These are phyloP conservation scores for Hoplodrina blanda DNA, from an alignment of 2,888 invertebrate genomes.

Conservation along the genomic window DNA sequence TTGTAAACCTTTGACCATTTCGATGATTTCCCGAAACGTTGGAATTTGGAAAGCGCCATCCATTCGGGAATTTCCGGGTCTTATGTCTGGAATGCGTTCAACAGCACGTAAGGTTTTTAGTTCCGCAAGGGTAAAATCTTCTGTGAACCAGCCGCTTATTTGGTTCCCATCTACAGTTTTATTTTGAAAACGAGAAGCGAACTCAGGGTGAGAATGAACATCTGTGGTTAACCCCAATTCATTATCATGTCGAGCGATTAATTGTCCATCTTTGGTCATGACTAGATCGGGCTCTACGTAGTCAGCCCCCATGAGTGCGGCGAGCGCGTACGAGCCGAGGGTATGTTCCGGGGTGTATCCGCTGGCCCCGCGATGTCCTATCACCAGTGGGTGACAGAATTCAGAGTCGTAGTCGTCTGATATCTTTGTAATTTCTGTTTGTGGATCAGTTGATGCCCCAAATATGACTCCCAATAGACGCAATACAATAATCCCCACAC, in stretches of 20 bases:
- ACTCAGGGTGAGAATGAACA: slow-evolving; percentile 77
- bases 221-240: slow-evolving; percentile 81
- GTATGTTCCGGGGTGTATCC: slow-evolving; percentile 88
- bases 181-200: slow-evolving; percentile 75
- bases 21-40: slow-evolving; percentile 84
- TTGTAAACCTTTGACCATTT: slow-evolving; percentile 80
- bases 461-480: slow-evolving; percentile 15
- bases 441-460: slow-evolving; percentile 1
- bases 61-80: slow-evolving; percentile 84
- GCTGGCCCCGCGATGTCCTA: slow-evolving; percentile 85
- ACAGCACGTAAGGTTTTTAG: slow-evolving; percentile 80
- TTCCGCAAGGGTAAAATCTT: slow-evolving; percentile 85
- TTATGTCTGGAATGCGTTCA: slow-evolving; percentile 79
- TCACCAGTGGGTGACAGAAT: slow-evolving; percentile 76
- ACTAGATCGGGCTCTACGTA: slow-evolving; percentile 87
- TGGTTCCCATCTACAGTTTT: slow-evolving; percentile 77
- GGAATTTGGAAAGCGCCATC: slow-evolving; percentile 78
- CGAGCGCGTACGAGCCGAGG: slow-evolving; percentile 83
- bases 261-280: slow-evolving; percentile 81
- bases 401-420: slow-evolving; percentile 58
- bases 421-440: not conserved
- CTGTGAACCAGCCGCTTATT: slow-evolving; percentile 83
- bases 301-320: slow-evolving; percentile 85
- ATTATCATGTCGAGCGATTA: slow-evolving; percentile 85
- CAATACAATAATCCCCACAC: slow-evolving; percentile 20